Evolutionary conservation across 2,113 vertebrate genomes (phyloP).

Genomic region (Oncorhynchus kisutch): DNA sequence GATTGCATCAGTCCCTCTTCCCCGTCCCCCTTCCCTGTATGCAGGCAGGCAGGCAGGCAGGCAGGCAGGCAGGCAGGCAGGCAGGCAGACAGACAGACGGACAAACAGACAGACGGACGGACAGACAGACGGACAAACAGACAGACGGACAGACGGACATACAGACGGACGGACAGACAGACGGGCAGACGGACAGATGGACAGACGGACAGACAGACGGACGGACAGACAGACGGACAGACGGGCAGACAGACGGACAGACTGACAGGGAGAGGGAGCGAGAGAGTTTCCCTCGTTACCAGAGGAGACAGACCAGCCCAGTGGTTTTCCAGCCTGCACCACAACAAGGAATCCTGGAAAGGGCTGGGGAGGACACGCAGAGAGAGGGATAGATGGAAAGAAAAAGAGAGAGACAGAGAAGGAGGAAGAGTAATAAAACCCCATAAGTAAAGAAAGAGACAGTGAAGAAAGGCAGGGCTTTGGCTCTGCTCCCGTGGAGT

Average conservation of each 20-base stretch:
- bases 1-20: constrained; percentile 6
- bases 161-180: no score
- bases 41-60: neutral
- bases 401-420: constrained; percentile 1
- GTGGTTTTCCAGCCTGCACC: constrained; percentile 22
- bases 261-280: constrained; percentile 10
- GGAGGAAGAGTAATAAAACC: constrained; percentile 40
- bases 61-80: neutral
- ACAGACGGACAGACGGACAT: no score
- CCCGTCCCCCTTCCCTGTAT: constrained; percentile 5
- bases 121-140: neutral
- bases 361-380: constrained; percentile 28
- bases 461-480: constrained; percentile 45
- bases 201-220: neutral
- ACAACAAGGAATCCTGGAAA: constrained; percentile 41
- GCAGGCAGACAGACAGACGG: neutral
- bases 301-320: constrained; percentile 19
- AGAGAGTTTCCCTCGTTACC: constrained; percentile 6
- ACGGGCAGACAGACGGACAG: neutral
- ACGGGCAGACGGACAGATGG: neutral
- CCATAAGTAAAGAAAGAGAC: constrained; percentile 39
- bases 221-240: neutral
- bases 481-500: constrained; percentile 39
- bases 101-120: no score
- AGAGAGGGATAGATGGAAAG: constrained; percentile 16